These are phyloP conservation scores for Parnassius glacialis DNA, from an alignment of 2,888 invertebrate genomes.

Conservation along the genomic window DNA sequence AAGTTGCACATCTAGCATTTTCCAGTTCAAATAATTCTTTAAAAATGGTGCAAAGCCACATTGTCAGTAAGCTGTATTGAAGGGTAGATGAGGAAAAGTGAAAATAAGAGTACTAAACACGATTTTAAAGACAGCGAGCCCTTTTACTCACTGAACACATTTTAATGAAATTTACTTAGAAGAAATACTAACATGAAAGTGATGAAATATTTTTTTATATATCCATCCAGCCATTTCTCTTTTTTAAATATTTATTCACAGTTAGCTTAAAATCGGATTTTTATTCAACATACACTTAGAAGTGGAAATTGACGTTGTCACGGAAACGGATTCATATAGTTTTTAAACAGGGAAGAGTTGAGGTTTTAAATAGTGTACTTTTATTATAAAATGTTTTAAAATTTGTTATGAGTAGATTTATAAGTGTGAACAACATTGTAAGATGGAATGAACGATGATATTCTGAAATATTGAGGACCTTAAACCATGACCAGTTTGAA, in stretches of 20 bases:
- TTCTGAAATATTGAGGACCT: slow-evolving; percentile 79
- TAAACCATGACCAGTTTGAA: slow-evolving; percentile 85
- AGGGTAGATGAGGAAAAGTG: slow-evolving; percentile 12
- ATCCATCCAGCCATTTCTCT: slow-evolving; percentile 55
- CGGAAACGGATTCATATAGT: slow-evolving; percentile 18
- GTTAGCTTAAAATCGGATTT: slow-evolving; percentile 14
- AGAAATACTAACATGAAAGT: slow-evolving; percentile 51
- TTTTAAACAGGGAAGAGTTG: background rate
- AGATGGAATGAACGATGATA: slow-evolving; percentile 67
- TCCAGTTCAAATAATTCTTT: slow-evolving; percentile 8
- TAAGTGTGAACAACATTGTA: slow-evolving; percentile 26
- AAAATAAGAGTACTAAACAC: background rate
- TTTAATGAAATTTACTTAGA: background rate
- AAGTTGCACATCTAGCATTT: slow-evolving; percentile 45
- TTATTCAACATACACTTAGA: slow-evolving; percentile 12
- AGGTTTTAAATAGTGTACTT: background rate
- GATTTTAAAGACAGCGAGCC: background rate
- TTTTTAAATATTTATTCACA: slow-evolving; percentile 20
- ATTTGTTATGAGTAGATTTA: background rate
- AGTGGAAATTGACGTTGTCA: slow-evolving; percentile 25
- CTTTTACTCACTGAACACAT: background rate
- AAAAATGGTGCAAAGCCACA: slow-evolving; percentile 37
- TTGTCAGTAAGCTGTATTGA: slow-evolving; percentile 31
- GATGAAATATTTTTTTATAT: slow-evolving; percentile 44
- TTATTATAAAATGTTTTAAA: background rate